Base-by-base conservation (phyloP, 2,797 vertebrate genomes). In the Catamblyrhynchus diadema region DNA sequence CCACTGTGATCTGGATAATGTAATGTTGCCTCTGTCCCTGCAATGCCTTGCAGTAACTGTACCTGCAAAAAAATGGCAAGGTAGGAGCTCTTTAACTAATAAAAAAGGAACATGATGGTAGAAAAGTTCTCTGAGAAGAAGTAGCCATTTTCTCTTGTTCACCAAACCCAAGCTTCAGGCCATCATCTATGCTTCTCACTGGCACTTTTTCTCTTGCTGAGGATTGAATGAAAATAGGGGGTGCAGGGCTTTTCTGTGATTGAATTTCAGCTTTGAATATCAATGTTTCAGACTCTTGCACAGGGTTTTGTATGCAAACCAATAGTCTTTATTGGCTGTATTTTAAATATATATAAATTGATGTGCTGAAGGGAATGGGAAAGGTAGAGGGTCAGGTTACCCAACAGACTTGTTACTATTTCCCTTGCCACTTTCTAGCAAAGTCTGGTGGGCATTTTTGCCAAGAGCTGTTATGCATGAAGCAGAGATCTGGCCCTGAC, bases 151-250 rank as follows among this genome's bases (percentile, higher is more conserved):
- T 66, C 28, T 71, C 33, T 47, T 62, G 6, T 64, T 87, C 53
- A 64, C 30, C 37, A 85, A 71, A 71, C 5, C 13, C 19, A 70
- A 71, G 14, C 16, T 77, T 82, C 39, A 35, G 28, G 18, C 19
- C 27, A 74, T 60, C 12, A 83, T 4, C 10, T 9, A 2, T 51
- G 23, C 44, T 81, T 94, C 22, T 59, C 17, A 48, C 16, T 79
- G 30, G 5, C 6, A 2, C 1, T 88, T 84, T 87, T 91, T 61
- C 21, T 59, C 56, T 19, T 66, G 10, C 7, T 32, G 27, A 51
- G 4, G 7, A 21, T 4, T 82, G n/a, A 79, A 33, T 44, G 21
- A 56, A 72, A 75, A 22, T 6, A 10, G 0, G 5, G 1, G 1
- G 2, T 8, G 1, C 35, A 44, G 37, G 16, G 4, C 8, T 70